These are phyloP conservation scores for Schizopygopsis pylzovi DNA, from an alignment of 2,797 vertebrate genomes.

Conservation along the genomic window DNA sequence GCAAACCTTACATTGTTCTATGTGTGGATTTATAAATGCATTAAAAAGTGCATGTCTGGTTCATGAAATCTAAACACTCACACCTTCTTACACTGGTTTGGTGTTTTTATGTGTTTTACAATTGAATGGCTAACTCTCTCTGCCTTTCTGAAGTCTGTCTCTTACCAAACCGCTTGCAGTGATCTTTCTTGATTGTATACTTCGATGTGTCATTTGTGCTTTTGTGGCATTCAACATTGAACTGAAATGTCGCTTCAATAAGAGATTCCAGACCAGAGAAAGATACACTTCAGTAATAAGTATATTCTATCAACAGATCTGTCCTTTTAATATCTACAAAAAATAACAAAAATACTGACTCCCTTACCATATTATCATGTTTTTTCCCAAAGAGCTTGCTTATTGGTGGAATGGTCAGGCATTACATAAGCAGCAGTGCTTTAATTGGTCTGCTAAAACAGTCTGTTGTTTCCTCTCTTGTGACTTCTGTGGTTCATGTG, in stretches of 20 bases:
- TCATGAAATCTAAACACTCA: slow-evolving; percentile 53
- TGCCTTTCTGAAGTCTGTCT: slow-evolving; percentile 13
- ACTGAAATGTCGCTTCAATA: background rate
- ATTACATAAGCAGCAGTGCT: slow-evolving; percentile 34
- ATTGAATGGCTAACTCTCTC: slow-evolving; percentile 29
- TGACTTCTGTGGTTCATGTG: slow-evolving; percentile 31
- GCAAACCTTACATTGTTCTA: background rate
- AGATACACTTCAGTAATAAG: background rate
- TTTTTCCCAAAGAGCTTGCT: background rate
- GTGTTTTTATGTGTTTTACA: slow-evolving; percentile 42
- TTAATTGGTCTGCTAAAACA: slow-evolving; percentile 23
- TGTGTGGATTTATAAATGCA: slow-evolving; percentile 18
- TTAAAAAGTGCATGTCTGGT: slow-evolving; percentile 43
- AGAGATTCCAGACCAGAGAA: background rate
- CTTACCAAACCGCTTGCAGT: slow-evolving; percentile 34
- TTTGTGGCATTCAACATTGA: slow-evolving; percentile 1
- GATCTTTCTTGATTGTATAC: slow-evolving; percentile 17
- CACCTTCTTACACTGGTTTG: slow-evolving; percentile 27
- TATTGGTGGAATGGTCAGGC: slow-evolving; percentile 2
- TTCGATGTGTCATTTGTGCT: background rate
- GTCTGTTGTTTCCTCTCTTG: slow-evolving; percentile 3
- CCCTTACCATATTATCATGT: background rate
- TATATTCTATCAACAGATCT: background rate
- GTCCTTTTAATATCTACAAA: background rate
- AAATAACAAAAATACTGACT: background rate